Evolutionary conservation across 1,140 invertebrate species (phyloP).

Genomic region (Eumeta japonica): DNA sequence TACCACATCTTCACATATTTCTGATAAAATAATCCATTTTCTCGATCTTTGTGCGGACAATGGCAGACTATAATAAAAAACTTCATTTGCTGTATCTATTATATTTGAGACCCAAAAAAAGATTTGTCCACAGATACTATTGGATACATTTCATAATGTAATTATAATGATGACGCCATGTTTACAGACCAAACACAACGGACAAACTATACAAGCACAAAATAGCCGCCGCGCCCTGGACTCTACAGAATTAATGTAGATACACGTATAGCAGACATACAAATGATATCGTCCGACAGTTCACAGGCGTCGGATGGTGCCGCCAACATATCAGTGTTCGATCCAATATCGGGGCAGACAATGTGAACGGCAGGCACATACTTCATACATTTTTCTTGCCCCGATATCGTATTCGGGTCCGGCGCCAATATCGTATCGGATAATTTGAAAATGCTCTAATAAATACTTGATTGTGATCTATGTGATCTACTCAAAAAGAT

Average conservation of each 20-base stretch:
- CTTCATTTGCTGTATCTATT: conserved; percentile 1
- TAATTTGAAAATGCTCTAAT: conserved; percentile 1
- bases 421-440: neutral
- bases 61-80: conserved; percentile 1
- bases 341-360: neutral
- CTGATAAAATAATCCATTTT: too few species aligned
- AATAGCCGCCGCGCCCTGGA: too few species aligned
- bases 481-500: too few species aligned
- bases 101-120: conserved; percentile 1
- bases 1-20: too few species aligned
- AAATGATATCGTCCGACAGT: neutral
- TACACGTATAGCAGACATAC: neutral
- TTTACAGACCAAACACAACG: neutral
- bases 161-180: too few species aligned
- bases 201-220: too few species aligned
- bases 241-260: neutral
- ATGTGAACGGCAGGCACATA: neutral
- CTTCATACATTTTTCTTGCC: neutral
- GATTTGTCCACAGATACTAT: neutral
- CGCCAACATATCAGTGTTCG: neutral
- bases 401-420: neutral
- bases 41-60: too few species aligned
- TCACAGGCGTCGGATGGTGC: neutral
- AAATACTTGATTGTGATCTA: too few species aligned
- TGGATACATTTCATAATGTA: neutral